Percentiles rank a stretch among this genome's conserved stretches.
phyloP scores from a whole-genome alignment of 2,797 vertebrate genomes.

The Fringilla coelebs region DNA sequence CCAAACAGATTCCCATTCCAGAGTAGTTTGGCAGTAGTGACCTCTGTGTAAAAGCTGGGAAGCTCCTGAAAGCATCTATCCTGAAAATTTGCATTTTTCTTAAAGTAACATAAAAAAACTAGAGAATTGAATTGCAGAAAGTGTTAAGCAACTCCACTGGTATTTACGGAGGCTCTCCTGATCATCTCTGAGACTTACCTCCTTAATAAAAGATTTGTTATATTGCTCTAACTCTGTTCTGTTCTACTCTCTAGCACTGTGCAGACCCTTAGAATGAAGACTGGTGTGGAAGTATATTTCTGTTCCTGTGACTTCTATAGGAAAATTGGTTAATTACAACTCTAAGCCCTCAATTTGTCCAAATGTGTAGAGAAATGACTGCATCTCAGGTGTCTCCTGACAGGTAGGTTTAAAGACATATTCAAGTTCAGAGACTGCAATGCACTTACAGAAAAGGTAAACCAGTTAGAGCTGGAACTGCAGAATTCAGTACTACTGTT shows the following conservation, averaged over 20 bases:
- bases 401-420: background rate
- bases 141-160: background rate
- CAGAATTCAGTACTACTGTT: background rate
- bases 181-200: background rate
- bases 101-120: background rate
- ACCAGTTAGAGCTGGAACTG: background rate
- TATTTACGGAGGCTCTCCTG: background rate
- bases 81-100: background rate
- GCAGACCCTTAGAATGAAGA: background rate
- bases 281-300: background rate
- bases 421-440: background rate
- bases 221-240: background rate
- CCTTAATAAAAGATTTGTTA: background rate
- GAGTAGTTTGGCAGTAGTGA: background rate
- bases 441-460: background rate
- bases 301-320: background rate
- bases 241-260: background rate
- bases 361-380: background rate
- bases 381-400: background rate
- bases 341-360: background rate
- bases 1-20: background rate
- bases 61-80: background rate
- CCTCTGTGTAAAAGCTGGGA: background rate
- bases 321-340: background rate
- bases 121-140: background rate